Evolutionary conservation across 2,888 invertebrate species (phyloP).

Genomic region (Melanargia galathea): DNA sequence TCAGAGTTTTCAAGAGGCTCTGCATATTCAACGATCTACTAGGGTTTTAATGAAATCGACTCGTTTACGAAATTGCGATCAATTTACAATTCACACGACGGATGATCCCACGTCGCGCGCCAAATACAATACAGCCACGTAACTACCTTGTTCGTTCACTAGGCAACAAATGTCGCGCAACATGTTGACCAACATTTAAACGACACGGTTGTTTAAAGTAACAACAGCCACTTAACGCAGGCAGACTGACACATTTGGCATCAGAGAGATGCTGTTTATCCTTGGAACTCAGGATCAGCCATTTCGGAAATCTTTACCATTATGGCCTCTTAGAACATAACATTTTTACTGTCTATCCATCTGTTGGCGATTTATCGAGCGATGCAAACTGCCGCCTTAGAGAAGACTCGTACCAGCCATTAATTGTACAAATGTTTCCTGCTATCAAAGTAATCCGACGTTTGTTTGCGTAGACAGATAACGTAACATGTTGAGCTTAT

Average conservation of each 20-base stretch:
- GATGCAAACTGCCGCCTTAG: conserved; percentile 9
- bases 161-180: no score
- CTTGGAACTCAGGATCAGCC: no score
- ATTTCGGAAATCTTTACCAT: no score
- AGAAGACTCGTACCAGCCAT: conserved; percentile 13
- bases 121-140: conserved; percentile 23
- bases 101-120: conserved; percentile 22
- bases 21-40: conserved; percentile 37
- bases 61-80: conserved; percentile 26
- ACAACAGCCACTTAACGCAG: no score
- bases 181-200: no score
- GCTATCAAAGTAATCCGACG: conserved; percentile 3
- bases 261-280: no score
- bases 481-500: no score
- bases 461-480: conserved; percentile 1
- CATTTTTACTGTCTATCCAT: not conserved
- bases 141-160: no score
- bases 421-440: conserved; percentile 7
- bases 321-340: not conserved
- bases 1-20: conserved; percentile 30
- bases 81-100: conserved; percentile 6
- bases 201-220: no score
- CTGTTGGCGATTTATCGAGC: conserved; percentile 5
- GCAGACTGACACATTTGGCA: no score
- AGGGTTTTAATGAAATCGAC: conserved; percentile 36